Conservation (phyloP, 30 jellyfish, hydroid and myxozoan species). For the Cassiopea xamachana region DNA sequence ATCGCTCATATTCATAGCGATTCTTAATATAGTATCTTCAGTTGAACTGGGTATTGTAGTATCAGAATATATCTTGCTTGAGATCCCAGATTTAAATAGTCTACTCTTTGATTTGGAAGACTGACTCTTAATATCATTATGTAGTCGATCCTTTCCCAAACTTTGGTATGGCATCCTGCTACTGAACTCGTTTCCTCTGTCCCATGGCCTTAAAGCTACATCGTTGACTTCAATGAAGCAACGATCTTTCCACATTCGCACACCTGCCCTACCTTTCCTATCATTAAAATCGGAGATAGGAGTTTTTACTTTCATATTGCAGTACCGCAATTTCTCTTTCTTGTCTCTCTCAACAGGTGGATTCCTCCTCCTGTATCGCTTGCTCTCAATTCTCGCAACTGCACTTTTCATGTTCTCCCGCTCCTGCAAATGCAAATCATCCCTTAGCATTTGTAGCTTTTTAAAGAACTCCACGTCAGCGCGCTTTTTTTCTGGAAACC, state of each 20-base stretch:
- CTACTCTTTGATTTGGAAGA: neutral
- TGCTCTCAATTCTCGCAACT: slow-evolving; percentile 30
- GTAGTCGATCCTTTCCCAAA: too few relatives aligned
- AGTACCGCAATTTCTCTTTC: neutral
- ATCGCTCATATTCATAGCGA: slow-evolving; percentile 29
- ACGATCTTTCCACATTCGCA: neutral
- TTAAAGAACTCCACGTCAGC: slow-evolving; percentile 27
- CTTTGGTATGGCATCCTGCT: neutral
- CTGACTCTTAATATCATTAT: neutral
- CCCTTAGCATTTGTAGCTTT: slow-evolving; percentile 29
- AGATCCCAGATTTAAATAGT: neutral
- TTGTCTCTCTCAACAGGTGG: neutral
- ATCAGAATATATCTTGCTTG: neutral
- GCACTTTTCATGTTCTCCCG: slow-evolving; percentile 28
- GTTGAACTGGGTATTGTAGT: neutral
- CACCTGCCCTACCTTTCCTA: neutral
- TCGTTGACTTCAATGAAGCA: neutral
- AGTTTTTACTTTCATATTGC: too few relatives aligned
- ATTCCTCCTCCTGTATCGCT: neutral
- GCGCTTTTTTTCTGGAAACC: slow-evolving; percentile 21
- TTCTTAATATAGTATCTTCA: slow-evolving; percentile 14
- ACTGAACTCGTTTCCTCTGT: too few relatives aligned
- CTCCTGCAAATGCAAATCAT: slow-evolving; percentile 8
- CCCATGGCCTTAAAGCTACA: neutral
- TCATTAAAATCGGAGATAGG: too few relatives aligned